Evolutionary conservation across 2,888 invertebrate genomes (phyloP).

Genomic region (Xanthorhoe spadicearia): DNA sequence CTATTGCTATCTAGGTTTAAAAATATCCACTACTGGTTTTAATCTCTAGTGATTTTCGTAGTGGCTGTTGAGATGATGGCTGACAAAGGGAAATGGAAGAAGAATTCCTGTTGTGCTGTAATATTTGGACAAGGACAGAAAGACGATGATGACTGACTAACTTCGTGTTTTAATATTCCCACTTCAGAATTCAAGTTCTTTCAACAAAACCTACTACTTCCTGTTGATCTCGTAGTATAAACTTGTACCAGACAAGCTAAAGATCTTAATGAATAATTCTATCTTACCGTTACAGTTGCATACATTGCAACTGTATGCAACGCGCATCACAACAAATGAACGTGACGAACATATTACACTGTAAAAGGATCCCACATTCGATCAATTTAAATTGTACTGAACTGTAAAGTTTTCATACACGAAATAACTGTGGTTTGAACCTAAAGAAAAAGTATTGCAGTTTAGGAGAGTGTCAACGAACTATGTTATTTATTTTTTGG

Average conservation of each 20-base stretch:
- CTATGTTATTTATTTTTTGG: too few species aligned
- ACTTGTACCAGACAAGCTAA: slow-evolving; percentile 41
- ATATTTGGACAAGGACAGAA: too few species aligned
- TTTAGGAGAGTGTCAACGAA: too few species aligned
- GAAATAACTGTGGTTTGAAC: slow-evolving; percentile 7
- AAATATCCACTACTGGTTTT: too few species aligned
- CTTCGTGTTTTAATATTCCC: too few species aligned
- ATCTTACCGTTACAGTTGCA: slow-evolving; percentile 61
- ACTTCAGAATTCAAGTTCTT: background rate
- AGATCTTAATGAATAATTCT: slow-evolving; percentile 66
- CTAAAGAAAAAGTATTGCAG: background rate
- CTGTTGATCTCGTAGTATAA: slow-evolving; percentile 21
- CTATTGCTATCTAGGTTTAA: too few species aligned
- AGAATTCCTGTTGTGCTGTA: too few species aligned
- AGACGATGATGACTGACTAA: too few species aligned
- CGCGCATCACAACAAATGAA: slow-evolving; percentile 45
- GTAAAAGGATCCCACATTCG: slow-evolving; percentile 47
- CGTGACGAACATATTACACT: slow-evolving; percentile 59
- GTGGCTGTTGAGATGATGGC: too few species aligned
- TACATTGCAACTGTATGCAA: slow-evolving; percentile 61
- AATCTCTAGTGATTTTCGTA: too few species aligned
- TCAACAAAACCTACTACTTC: background rate
- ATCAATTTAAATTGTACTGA: slow-evolving; percentile 46
- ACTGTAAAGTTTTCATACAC: slow-evolving; percentile 56
- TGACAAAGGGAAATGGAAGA: too few species aligned